Evolutionary conservation across 2,888 invertebrate genomes (phyloP), one percentile per base, ranked within the genome.

Genomic region (Malachius bipustulatus): DNA sequence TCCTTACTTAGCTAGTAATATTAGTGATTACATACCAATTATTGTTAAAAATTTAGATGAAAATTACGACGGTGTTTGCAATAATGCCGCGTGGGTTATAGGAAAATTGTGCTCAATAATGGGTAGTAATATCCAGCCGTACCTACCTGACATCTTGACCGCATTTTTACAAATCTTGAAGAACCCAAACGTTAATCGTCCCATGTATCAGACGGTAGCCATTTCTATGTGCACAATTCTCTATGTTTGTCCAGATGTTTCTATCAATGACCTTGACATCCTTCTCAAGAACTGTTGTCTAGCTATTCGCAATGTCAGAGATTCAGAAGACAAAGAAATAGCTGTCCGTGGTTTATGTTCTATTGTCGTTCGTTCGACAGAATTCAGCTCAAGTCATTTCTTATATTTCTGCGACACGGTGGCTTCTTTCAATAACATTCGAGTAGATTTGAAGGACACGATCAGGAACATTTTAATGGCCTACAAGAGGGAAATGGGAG

Each of bases 221-320:
- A 94, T 98, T 70, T 94, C 97, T 71, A 89, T 98, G 74, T 97
- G 98, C 77, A 91, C 96, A 70, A 84, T 98, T 73, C 97, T 97
- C 76, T 89, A 84, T 76, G 91, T 94, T 71, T 97, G 96, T 77
- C 93, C 97, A 63, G 87, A 90, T 73, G 91, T 94, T 12, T 40
- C 43, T 6, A 32, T 53, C 13, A 39, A 27, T 69, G 82, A 82
- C 73, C 83, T 98, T 75, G 87, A 88, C 71, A 87, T 89, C 72
- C 93, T 98, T 80, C 87, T 98, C 69, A 84, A 93, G 72, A 91
- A 93, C 75, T 97, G 97, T 89, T 96, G 96, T 59, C 81, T 83
- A 45, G 90, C 96, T 32, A 70, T 98, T 56, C 81, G 97, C 48
- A 96, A 96, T 65, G 94, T 98, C 48, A 80, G 94, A 47, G 98